phyloP scores from a whole-genome alignment of 2,113 vertebrate species.

The Willisornis vidua region DNA sequence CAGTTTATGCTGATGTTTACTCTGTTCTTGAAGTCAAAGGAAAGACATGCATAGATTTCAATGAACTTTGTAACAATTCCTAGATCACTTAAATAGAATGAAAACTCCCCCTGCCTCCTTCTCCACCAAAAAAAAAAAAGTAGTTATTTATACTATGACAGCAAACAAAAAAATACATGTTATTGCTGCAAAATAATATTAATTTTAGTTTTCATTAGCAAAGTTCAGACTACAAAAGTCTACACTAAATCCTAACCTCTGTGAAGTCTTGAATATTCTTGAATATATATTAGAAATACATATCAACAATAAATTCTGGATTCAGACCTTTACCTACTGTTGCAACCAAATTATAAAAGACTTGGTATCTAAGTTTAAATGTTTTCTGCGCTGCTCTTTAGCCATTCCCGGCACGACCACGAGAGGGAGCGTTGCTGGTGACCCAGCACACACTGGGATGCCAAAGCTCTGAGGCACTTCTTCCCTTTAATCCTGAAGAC shows the following conservation, averaged over 20 bases:
- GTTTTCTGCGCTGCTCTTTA: background rate
- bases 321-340: background rate
- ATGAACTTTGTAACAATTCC: background rate
- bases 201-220: background rate
- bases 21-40: background rate
- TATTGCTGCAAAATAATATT: background rate
- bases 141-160: background rate
- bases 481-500: background rate
- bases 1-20: background rate
- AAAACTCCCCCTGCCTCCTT: background rate
- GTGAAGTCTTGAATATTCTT: background rate
- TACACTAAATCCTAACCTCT: background rate
- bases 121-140: rapidly evolving
- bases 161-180: background rate
- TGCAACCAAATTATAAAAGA: background rate
- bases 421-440: background rate
- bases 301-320: background rate
- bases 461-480: background rate
- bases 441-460: background rate
- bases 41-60: background rate
- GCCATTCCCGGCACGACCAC: background rate
- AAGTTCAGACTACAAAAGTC: background rate
- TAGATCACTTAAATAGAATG: background rate
- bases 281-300: background rate
- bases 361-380: background rate